Evolutionary conservation across 92 coral and sea anemone species (phyloP), one percentile per base, ranked within the genome.

Genomic region (Muricea muricata): DNA sequence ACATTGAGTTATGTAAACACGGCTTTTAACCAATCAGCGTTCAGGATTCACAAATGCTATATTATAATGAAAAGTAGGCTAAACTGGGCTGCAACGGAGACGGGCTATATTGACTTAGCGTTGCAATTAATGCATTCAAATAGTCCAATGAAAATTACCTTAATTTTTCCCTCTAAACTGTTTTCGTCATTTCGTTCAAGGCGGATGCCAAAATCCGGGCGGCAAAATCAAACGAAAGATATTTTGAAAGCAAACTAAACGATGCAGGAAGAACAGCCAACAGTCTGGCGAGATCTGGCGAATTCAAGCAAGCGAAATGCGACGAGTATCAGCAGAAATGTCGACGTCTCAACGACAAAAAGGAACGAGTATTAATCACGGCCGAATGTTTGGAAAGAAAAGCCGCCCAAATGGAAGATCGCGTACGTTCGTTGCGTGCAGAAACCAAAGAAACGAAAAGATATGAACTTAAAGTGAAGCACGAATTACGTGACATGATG

Each of bases 381-480:
- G 80, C 80, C 23, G 80, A 75, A 31, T 47, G 80, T 75, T 2
- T 75, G 45, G 80, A 75, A 52, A 11, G 80, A 48, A 75, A 47
- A 35, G 80, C 61, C 14, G 28, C 5, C 45, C 65, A 75, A 21
- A 24, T 47, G 4, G 80, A 75, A 33, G 18, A 29, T 1, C 21
- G 45, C 2, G 18, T 52, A 15, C 26, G 24, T 6, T 21, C 35
- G 15, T 57, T 75, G 57, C 80, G 80, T 42, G 24, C n/a, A 4
- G 65, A 75, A 52, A 50, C 65, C 1, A 0, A 5, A 34, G 26
- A 18, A 9, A 29, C 39, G 65, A 48, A 32, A 29, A 30, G 12
- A 52, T 45, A 26, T 1, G 41, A 4, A 29, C 23, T 24, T 6
- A 37, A 29, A 0, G 39, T 25, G 5, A 75, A 75, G 31, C 6